phyloP scores from a whole-genome alignment of 2,888 invertebrate genomes.

The Bellardia pandia region DNA sequence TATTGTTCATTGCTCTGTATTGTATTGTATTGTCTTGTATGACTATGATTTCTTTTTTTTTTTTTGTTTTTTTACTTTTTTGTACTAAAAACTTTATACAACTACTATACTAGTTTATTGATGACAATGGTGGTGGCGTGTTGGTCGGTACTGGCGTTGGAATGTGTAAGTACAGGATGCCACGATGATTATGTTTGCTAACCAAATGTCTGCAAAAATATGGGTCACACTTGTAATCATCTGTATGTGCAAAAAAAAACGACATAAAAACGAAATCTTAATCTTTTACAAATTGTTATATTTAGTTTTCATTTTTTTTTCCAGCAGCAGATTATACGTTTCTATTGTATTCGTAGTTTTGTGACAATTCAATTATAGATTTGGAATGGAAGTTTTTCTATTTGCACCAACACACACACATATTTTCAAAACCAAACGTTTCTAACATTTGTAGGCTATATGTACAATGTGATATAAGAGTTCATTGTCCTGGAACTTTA shows the following conservation, averaged over 20 bases:
- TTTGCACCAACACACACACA: no score
- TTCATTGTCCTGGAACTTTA: slow-evolving; percentile 38
- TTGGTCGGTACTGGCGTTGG: neutral
- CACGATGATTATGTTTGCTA: slow-evolving; percentile 53
- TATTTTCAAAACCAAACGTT: neutral
- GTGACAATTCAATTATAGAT: slow-evolving; percentile 70
- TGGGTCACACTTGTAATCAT: slow-evolving; percentile 67
- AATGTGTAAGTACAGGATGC: neutral
- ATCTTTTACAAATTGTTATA: slow-evolving; percentile 70
- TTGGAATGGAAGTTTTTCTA: slow-evolving; percentile 13
- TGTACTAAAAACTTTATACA: slow-evolving; percentile 15
- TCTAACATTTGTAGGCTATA: neutral
- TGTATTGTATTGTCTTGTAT: slow-evolving; percentile 4
- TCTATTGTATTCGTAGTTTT: slow-evolving; percentile 57
- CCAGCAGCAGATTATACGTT: slow-evolving; percentile 60
- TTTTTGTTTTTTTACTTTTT: neutral
- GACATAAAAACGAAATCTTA: slow-evolving; percentile 56
- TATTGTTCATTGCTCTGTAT: slow-evolving; percentile 51
- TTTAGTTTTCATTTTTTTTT: slow-evolving; percentile 21
- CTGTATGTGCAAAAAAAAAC: slow-evolving; percentile 2
- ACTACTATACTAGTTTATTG: slow-evolving; percentile 37
- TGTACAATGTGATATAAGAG: slow-evolving; percentile 4
- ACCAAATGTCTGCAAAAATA: slow-evolving; percentile 66
- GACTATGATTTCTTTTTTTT: slow-evolving; percentile 36
- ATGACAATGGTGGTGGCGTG: slow-evolving; percentile 36